These are phyloP conservation scores for Punctoribates punctum DNA, from an alignment of 2,888 invertebrate species.

Conservation along the genomic window DNA sequence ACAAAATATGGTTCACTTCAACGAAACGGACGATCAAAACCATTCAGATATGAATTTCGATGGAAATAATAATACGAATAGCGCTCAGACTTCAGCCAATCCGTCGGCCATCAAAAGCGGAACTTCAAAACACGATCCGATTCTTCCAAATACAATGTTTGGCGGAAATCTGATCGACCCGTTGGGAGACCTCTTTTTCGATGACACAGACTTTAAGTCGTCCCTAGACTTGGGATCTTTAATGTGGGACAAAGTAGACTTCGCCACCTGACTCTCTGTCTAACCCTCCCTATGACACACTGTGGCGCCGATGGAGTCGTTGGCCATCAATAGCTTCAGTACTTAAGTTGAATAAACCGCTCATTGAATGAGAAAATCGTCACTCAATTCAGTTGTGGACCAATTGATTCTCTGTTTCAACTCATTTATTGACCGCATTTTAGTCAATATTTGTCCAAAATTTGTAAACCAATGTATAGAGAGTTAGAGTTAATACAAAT, in stretches of 20 bases:
- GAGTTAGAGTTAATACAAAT: constrained; percentile 27
- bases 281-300: background rate
- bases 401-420: background rate
- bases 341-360: background rate
- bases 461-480: constrained; percentile 27
- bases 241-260: constrained; percentile 71
- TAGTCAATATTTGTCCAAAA: constrained; percentile 31
- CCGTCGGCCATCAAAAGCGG: background rate
- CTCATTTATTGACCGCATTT: background rate
- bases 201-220: constrained; percentile 65
- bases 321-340: background rate
- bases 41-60: constrained; percentile 11
- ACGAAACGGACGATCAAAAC: background rate
- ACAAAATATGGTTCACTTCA: constrained; percentile 6
- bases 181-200: constrained; percentile 59
- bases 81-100: background rate
- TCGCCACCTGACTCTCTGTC: constrained; percentile 59
- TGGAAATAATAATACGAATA: constrained; percentile 16
- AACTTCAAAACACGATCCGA: constrained; percentile 39
- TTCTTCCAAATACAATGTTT: constrained; percentile 40
- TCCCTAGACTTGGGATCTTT: constrained; percentile 60
- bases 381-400: constrained; percentile 34
- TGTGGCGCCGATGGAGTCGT: background rate
- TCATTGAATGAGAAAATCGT: constrained; percentile 7
- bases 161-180: constrained; percentile 22